Percentiles rank a stretch among this genome's conserved stretches.
These are phyloP conservation scores for Ashinkailepas kermadecensis DNA, from an alignment of 2,888 invertebrate genomes.

Conservation along the genomic window DNA sequence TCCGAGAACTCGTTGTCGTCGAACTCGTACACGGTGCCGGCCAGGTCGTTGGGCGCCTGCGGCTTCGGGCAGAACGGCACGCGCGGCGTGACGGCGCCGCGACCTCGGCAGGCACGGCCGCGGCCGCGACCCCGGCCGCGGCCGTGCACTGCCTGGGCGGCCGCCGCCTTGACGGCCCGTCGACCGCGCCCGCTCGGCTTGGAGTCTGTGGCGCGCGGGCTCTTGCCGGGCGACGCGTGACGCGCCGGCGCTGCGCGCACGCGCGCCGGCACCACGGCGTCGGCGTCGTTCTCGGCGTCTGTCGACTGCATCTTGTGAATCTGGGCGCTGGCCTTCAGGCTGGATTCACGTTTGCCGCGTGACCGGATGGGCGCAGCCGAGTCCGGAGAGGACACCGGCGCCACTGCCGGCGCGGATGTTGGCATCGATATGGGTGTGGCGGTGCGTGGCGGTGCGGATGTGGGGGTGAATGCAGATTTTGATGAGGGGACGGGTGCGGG, in stretches of 20 bases:
- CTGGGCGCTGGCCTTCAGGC: constrained; percentile 4
- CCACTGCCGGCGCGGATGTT: background rate
- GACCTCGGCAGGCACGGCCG: background rate
- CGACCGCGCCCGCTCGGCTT: constrained; percentile 1
- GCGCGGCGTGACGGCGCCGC: background rate
- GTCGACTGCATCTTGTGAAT: background rate
- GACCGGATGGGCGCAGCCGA: background rate
- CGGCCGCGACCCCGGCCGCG: background rate
- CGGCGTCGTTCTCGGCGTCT: constrained; percentile 4
- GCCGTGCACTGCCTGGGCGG: background rate
- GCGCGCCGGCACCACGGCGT: background rate
- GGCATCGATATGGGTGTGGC: background rate
- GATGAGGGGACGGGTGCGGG: too few species aligned
- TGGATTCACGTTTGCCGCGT: background rate
- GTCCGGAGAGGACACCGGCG: background rate
- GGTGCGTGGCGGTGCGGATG: background rate
- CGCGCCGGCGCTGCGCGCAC: background rate
- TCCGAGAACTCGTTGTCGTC: constrained; percentile 56
- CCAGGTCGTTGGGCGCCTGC: constrained; percentile 37
- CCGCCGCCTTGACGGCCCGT: constrained; percentile 3
- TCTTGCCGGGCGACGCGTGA: constrained; percentile 24
- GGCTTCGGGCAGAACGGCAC: constrained; percentile 16
- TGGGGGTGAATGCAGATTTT: too few species aligned
- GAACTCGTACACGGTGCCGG: constrained; percentile 73
- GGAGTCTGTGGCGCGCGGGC: constrained; percentile 17